Conservation (phyloP, 1,140 invertebrate genomes). For the Drosophila aff. region DNA sequence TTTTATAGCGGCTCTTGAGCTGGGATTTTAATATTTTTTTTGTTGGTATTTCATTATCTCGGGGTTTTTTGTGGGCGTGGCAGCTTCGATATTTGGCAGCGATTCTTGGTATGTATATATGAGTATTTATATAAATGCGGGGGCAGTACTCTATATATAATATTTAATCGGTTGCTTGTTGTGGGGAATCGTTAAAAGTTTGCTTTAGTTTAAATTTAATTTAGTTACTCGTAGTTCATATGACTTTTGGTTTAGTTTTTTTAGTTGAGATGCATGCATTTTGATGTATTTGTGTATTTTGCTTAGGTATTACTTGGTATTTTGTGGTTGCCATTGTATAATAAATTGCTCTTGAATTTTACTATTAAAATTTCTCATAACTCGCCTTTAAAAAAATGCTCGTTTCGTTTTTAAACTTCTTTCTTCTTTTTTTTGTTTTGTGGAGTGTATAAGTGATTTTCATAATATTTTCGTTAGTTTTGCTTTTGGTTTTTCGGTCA, state of each 20-base stretch:
- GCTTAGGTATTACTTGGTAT: slow-evolving; percentile 45
- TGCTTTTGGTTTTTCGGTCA: slow-evolving; percentile 29
- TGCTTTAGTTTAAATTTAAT: slow-evolving; percentile 32
- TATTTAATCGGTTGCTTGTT: slow-evolving; percentile 28
- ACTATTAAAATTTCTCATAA: slow-evolving; percentile 78
- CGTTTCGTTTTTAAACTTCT: slow-evolving; percentile 45
- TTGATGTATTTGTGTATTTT: slow-evolving; percentile 43
- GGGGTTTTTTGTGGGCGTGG: slow-evolving; percentile 51
- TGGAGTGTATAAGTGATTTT: slow-evolving; percentile 50
- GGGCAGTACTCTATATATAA: slow-evolving; percentile 36
- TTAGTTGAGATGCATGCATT: slow-evolving; percentile 62
- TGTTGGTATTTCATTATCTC: slow-evolving; percentile 9
- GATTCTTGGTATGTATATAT: slow-evolving; percentile 57
- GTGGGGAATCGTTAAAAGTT: slow-evolving; percentile 60
- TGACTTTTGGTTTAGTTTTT: slow-evolving; percentile 36
- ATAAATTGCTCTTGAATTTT: slow-evolving; percentile 81
- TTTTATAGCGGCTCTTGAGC: slow-evolving; percentile 34
- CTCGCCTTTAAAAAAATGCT: slow-evolving; percentile 61
- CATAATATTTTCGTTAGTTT: slow-evolving; percentile 49
- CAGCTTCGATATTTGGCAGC: slow-evolving; percentile 74
- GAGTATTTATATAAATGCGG: slow-evolving; percentile 42
- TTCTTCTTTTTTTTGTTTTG: slow-evolving; percentile 25
- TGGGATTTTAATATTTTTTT: slow-evolving; percentile 16
- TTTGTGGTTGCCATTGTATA: slow-evolving; percentile 55
- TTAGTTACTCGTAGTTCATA: slow-evolving; percentile 38